A percentile compares a stretch with the other conserved stretches of the same genome.
Evolutionary conservation across 2,797 vertebrate genomes (phyloP).

Genomic region (Hemitrygon akajei): DNA sequence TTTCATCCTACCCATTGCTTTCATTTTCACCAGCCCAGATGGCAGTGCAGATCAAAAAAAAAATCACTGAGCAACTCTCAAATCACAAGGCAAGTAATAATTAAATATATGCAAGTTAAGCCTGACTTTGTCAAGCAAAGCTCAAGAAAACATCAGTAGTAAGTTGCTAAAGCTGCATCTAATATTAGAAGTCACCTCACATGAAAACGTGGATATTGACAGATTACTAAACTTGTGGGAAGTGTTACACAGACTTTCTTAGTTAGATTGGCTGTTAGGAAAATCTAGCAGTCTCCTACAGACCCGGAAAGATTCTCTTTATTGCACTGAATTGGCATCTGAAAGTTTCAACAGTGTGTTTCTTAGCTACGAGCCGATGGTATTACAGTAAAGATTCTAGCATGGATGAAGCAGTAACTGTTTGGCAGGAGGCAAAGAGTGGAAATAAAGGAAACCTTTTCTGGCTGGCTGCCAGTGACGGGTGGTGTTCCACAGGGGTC

Average conservation of each 20-base stretch:
- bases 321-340: neutral
- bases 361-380: too few species aligned
- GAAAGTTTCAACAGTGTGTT: neutral
- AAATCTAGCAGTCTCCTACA: neutral
- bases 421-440: too few species aligned
- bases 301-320: neutral
- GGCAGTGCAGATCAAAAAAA: neutral
- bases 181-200: neutral
- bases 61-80: neutral
- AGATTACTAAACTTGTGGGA: neutral
- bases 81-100: neutral
- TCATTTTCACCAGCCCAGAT: neutral
- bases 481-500: too few species aligned
- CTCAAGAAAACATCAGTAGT: neutral
- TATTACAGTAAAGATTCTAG: too few species aligned
- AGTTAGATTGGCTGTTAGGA: neutral
- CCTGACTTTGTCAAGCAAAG: neutral
- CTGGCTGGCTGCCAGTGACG: too few species aligned
- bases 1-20: neutral
- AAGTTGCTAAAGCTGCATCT: too few species aligned
- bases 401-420: too few species aligned
- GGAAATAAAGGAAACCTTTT: too few species aligned
- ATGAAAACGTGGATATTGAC: neutral
- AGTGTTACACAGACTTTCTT: neutral
- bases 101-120: neutral